phyloP scores from a whole-genome alignment of 2,113 vertebrate genomes.

The Halcyon malimbica region DNA sequence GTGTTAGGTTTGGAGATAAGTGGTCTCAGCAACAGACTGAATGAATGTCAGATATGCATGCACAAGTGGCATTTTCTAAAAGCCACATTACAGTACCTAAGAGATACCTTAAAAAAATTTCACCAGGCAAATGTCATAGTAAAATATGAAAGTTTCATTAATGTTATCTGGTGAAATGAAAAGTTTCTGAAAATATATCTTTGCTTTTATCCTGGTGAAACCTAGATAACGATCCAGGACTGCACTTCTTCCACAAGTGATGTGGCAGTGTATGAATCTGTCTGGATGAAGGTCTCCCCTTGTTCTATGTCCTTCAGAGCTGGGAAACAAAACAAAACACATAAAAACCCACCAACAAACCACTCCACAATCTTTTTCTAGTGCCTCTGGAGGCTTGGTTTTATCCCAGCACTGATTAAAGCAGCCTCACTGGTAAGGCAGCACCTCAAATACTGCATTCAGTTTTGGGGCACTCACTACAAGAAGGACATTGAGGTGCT shows the following conservation, averaged over 20 bases:
- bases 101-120: not conserved
- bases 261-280: not conserved
- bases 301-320: not conserved
- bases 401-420: not conserved
- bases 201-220: not conserved
- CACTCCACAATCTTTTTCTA: not conserved
- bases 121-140: not conserved
- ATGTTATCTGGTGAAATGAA: not conserved
- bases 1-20: not conserved
- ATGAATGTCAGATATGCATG: not conserved
- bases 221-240: not conserved
- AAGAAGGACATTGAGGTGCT: not conserved
- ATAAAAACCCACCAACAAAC: no score
- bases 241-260: not conserved
- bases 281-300: not conserved
- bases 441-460: fast-evolving
- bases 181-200: not conserved
- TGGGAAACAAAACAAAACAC: not conserved
- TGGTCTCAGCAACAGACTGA: not conserved
- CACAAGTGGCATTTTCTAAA: not conserved
- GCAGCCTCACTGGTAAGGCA: not conserved
- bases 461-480: not conserved
- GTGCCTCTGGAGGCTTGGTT: not conserved
- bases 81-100: not conserved
- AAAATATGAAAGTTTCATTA: not conserved